A percentile compares a stretch with the other conserved stretches of the same genome.
Conservation (phyloP, 2,797 vertebrate genomes). For the Leontopithecus rosalia region DNA sequence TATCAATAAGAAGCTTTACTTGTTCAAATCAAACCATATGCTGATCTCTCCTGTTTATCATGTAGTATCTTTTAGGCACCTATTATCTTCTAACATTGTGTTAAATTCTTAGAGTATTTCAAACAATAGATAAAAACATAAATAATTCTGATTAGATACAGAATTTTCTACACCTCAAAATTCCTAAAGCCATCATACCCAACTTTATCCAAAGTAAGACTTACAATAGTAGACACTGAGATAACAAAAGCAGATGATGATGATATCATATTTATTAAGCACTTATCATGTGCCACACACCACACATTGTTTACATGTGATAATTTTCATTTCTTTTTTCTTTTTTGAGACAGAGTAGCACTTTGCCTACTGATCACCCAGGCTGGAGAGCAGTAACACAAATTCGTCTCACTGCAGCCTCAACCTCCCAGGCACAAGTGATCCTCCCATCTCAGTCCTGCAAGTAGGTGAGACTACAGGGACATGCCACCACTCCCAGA, state of each 20-base stretch:
- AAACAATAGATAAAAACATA: neutral
- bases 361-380: neutral
- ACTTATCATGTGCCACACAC: neutral
- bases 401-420: neutral
- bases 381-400: neutral
- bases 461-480: neutral
- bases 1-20: neutral
- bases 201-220: neutral
- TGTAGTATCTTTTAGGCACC: neutral
- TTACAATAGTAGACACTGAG: neutral
- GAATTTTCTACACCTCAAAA: neutral
- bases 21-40: neutral
- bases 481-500: neutral
- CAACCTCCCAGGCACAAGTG: neutral
- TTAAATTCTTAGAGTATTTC: neutral
- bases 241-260: neutral
- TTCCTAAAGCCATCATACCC: neutral
- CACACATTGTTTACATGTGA: neutral
- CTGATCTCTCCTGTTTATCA: neutral
- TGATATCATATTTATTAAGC: neutral
- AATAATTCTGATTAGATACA: neutral
- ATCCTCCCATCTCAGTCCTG: neutral
- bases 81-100: neutral
- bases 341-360: neutral
- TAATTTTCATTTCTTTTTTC: neutral